Evolutionary conservation across 2,113 vertebrate species (phyloP).

Genomic region (Galemys pyrenaicus): DNA sequence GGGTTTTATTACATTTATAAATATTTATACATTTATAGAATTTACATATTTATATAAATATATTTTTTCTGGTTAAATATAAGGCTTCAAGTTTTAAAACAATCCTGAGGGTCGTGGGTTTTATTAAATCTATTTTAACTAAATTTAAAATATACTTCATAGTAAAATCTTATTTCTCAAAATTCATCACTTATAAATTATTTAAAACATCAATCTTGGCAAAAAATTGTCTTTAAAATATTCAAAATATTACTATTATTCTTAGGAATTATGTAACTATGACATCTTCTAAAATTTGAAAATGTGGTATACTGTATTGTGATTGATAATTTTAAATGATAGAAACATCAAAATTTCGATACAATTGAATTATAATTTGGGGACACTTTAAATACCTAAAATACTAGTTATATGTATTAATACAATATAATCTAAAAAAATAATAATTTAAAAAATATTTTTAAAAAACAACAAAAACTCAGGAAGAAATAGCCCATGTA

Average conservation of each 20-base stretch:
- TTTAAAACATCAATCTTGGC: neutral
- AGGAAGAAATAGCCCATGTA: neutral
- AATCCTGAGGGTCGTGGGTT: too few species aligned
- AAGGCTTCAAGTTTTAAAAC: too few species aligned
- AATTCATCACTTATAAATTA: slow-evolving; percentile 25
- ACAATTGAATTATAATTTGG: neutral
- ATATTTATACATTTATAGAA: too few species aligned
- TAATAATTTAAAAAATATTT: neutral
- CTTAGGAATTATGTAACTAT: neutral
- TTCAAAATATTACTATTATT: slow-evolving; percentile 1
- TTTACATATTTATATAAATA: too few species aligned
- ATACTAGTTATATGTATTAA: neutral
- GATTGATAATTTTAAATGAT: neutral
- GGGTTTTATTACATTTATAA: too few species aligned
- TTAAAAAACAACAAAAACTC: neutral
- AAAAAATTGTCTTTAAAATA: neutral
- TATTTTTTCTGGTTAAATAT: too few species aligned
- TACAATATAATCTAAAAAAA: neutral
- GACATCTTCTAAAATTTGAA: neutral
- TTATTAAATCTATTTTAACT: neutral
- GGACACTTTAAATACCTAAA: neutral
- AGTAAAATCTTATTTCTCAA: slow-evolving; percentile 11
- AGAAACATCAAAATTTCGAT: neutral
- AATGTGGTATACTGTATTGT: neutral
- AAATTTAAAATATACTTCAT: neutral